These are phyloP conservation scores for Podargus strigoides DNA, from an alignment of 2,797 vertebrate species.

Conservation along the genomic window DNA sequence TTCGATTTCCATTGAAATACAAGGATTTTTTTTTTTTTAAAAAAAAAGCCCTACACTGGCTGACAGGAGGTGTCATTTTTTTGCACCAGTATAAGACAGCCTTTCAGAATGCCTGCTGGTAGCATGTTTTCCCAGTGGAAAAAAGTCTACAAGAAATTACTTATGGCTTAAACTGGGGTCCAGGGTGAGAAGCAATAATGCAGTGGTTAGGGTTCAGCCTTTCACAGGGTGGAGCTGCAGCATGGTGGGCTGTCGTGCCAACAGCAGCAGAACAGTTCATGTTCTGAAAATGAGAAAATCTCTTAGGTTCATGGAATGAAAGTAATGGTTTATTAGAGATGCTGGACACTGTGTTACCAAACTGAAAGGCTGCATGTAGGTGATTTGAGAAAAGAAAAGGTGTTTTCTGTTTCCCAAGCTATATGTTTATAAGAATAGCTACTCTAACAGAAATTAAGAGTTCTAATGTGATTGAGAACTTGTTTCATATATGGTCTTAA, in stretches of 20 bases:
- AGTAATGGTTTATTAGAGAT: neutral
- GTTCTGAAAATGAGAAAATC: neutral
- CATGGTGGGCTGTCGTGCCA: neutral
- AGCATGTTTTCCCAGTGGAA: neutral
- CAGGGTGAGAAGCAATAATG: neutral
- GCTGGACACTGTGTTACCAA: neutral
- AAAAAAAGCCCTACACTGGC: neutral
- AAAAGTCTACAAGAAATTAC: neutral
- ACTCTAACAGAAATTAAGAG: neutral
- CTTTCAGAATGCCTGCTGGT: neutral
- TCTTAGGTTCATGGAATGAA: neutral
- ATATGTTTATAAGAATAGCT: neutral
- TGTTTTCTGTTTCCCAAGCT: neutral
- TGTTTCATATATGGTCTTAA: neutral
- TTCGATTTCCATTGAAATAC: neutral
- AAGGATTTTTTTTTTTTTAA: too few species aligned
- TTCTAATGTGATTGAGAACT: neutral
- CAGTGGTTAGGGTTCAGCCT: accelerated
- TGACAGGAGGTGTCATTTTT: neutral
- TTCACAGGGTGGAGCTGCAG: neutral
- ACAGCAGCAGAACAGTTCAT: neutral
- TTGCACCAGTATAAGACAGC: accelerated
- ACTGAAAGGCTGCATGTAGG: neutral
- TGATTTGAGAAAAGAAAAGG: neutral
- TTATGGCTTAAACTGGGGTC: neutral